Base-by-base conservation (phyloP, 1,140 invertebrate genomes). In the Antheraea mylitta region DNA sequence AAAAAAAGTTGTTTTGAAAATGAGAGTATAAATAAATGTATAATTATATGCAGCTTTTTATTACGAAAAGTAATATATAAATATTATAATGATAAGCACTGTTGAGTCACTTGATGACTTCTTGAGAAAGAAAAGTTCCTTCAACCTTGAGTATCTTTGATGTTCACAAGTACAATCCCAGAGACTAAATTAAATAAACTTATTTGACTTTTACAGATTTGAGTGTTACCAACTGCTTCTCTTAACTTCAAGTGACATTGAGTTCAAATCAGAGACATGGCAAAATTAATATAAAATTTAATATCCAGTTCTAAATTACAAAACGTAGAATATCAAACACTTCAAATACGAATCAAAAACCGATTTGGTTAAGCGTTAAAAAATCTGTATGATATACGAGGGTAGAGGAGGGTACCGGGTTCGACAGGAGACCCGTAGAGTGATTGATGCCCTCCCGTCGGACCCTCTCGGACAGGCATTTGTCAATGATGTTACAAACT, bases 371-470 rank as follows among this genome's bases (percentile, higher is more conserved):
- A n/a, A 53, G 45, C 45, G 9, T 53, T 13, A 53, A 53, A 53
- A 53, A 53, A 53, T 53, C 45, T 16, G 45, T 53, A 53, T 53
- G 45, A 53, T 53, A 53, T 53, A 53, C 45, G 45, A 53, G 45
- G 45, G 16, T 53, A 53, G 10, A 53, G 45, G 11, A 16, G 10
- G 45, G 16, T 53, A 9, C 45, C 45, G 45, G 45, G 45, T 53
- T 53, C 16, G 45, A 53, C 45, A 53, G 5, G 45, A 53, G 45
- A 16, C 45, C 45, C 45, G 45, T 9, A 16, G 45, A 53, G 45
- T 53, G 45, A 53, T 53, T 53, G 45, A 53, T 53, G 45, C 45
- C 45, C 16, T 53, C 45, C 45, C 45, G 45, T 53, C 45, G 45
- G 45, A 53, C 45, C 45, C 45, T 53, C 45, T 53, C 16, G 45